Evolutionary conservation across 2,113 vertebrate genomes (phyloP), one percentile per base, ranked within the genome.

Genomic region (Gymnocephalus cernua): DNA sequence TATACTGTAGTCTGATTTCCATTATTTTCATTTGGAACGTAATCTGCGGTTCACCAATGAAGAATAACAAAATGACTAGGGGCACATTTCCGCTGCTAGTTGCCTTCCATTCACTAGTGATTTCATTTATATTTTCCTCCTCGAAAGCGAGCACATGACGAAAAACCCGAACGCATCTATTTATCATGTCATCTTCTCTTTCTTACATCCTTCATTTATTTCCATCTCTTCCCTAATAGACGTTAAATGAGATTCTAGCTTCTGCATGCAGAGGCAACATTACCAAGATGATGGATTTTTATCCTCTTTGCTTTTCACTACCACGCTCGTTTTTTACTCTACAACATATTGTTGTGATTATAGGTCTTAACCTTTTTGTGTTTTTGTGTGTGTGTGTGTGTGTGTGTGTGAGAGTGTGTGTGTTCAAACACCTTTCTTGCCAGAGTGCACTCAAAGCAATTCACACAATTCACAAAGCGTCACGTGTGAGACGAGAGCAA

Each of bases 201-300:
- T 8, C 70, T 47, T 27, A 58, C 63, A 64, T 72, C 23, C 53
- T 66, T 66, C 4, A 9, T 50, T 65, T 77, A 58, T 35, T 67
- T 47, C 41, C 51, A 27, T 79, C 51, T 82, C 47, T 18, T 47
- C 16, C 38, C 44, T 74, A 79, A 85, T 18, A 84, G 69, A 71
- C 76, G 72, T 51, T 76, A 66, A 86, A 90, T 79, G 54, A 85
- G 85, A 88, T 85, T 25, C 86, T 56, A 84, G 72, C 51, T 18
- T 63, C 19, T 79, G 79, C 79, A 79, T 69, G 51, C 57, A 59
- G 21, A 68, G 56, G 66, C 48, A 9, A 57, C 51, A 79, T 71
- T 90, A 74, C 54, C 21, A 74, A 77, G 47, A 19, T 51, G 25
- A 72, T 45, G 53, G 48, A 68, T 74, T 72, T 56, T 48, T 79